phyloP scores from a whole-genome alignment of 2,113 vertebrate species.

The Corapipo altera region DNA sequence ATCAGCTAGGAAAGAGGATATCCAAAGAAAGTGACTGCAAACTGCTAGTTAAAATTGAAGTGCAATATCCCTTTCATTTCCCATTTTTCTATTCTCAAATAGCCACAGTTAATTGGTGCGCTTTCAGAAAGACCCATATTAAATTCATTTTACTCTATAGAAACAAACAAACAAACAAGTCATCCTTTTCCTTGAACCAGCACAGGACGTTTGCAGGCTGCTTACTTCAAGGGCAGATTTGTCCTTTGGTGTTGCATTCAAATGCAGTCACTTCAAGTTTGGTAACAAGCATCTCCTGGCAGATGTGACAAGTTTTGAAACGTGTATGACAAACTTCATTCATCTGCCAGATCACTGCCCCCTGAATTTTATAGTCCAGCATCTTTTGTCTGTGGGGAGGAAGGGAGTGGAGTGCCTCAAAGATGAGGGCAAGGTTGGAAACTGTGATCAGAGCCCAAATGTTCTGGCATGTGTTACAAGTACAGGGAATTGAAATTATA shows the following conservation, averaged over 20 bases:
- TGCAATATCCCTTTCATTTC: neutral
- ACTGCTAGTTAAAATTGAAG: neutral
- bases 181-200: neutral
- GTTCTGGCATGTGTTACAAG: neutral
- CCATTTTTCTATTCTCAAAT: neutral
- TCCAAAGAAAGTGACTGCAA: conserved; percentile 12
- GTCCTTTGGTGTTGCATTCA: neutral
- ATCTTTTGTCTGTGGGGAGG: neutral
- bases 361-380: neutral
- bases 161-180: neutral
- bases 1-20: conserved; percentile 4
- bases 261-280: neutral
- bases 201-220: neutral
- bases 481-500: neutral
- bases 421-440: conserved; percentile 12
- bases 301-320: neutral
- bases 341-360: neutral
- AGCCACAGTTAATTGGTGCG: neutral
- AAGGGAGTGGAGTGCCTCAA: neutral
- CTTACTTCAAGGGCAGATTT: neutral
- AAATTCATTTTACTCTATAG: neutral
- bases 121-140: neutral
- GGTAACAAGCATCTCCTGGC: neutral
- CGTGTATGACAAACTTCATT: neutral
- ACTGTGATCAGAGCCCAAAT: neutral